Percentiles rank a stretch among this genome's conserved stretches.
Evolutionary conservation across 2,888 invertebrate genomes (phyloP).

Genomic region (Tyria jacobaeae): DNA sequence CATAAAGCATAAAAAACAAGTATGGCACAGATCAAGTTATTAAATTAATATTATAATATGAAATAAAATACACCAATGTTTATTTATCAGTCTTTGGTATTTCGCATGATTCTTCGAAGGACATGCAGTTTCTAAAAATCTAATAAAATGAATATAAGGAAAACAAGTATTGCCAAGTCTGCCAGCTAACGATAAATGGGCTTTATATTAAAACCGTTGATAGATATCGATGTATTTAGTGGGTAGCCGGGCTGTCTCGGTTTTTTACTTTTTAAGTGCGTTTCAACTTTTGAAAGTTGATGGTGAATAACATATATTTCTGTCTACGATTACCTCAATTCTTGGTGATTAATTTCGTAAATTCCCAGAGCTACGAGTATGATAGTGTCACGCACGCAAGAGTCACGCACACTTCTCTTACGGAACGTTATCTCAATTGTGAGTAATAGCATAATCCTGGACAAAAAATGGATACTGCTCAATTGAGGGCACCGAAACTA

Average conservation of each 20-base stretch:
- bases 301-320: neutral
- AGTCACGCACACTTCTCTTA: neutral
- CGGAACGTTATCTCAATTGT: constrained; percentile 1
- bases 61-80: neutral
- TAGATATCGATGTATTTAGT: neutral
- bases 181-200: neutral
- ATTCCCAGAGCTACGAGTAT: neutral
- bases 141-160: too few relatives aligned
- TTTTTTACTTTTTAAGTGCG: neutral
- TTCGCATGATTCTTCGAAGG: neutral
- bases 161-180: neutral
- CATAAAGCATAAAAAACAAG: too few relatives aligned
- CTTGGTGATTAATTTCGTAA: neutral
- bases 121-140: neutral
- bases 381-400: neutral
- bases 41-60: neutral
- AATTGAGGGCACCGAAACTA: neutral
- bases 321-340: neutral
- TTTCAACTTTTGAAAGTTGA: neutral
- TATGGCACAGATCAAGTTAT: too few relatives aligned
- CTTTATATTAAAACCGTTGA: neutral
- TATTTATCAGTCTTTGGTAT: neutral
- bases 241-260: neutral
- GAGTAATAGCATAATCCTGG: neutral
- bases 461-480: neutral